These are phyloP conservation scores for Penaeus vannamei DNA, from an alignment of 1,140 invertebrate genomes.

Conservation along the genomic window DNA sequence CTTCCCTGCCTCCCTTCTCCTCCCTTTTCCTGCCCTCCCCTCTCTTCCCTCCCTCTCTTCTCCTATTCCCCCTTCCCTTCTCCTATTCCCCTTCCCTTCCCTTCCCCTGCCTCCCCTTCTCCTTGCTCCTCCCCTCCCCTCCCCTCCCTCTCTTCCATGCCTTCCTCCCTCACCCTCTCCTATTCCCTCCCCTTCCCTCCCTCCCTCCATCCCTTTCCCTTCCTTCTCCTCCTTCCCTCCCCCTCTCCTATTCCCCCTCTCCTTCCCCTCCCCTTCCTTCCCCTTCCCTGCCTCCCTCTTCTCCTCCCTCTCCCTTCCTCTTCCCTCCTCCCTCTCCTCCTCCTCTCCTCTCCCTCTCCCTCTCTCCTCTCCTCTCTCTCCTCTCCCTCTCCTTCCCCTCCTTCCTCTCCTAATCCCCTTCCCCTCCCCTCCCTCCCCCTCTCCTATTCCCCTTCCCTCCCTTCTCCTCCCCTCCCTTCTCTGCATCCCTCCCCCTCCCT, in stretches of 20 bases:
- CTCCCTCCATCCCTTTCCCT: neutral
- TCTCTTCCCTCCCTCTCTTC: neutral
- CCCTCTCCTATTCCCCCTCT: neutral
- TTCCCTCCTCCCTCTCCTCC: neutral
- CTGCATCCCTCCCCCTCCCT: neutral
- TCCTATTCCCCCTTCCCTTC: neutral
- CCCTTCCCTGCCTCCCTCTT: neutral
- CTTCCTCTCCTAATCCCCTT: neutral
- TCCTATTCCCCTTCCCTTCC: neutral
- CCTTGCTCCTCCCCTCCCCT: neutral
- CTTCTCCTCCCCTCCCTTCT: neutral
- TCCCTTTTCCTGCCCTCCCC: constrained; percentile 1
- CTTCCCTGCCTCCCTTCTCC: neutral
- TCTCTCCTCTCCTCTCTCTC: neutral
- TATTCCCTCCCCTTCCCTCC: neutral
- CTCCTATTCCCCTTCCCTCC: neutral
- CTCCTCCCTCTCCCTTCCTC: neutral
- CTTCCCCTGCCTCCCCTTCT: neutral
- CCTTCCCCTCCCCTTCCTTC: neutral
- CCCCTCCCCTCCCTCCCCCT: neutral
- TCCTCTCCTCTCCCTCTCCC: neutral
- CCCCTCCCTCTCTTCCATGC: neutral
- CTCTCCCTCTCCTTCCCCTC: neutral
- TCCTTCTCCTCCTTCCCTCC: neutral
- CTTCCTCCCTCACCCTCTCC: neutral